Evolutionary conservation across 1,140 invertebrate species (phyloP).

Genomic region (Octopus sinensis): DNA sequence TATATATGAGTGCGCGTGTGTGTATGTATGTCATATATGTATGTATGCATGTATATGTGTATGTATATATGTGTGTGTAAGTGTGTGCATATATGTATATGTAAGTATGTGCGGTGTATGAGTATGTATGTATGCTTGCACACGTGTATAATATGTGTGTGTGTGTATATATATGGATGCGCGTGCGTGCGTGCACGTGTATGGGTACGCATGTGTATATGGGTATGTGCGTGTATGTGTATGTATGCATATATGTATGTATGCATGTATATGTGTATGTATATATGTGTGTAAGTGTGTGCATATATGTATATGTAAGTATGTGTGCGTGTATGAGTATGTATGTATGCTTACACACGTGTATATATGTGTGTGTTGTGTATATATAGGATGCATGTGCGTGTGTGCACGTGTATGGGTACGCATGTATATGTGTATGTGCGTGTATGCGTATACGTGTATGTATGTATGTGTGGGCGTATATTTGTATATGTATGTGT

Average conservation of each 20-base stretch:
- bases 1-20: no score
- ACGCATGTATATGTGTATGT: background rate
- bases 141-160: background rate
- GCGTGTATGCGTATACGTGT: background rate
- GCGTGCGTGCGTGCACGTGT: background rate
- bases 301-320: background rate
- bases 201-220: background rate
- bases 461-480: background rate
- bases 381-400: background rate
- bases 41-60: background rate
- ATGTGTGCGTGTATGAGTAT: background rate
- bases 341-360: background rate
- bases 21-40: no score
- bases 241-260: background rate
- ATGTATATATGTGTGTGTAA: constrained; percentile 2
- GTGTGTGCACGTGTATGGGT: background rate
- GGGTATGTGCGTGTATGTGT: background rate
- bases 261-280: background rate
- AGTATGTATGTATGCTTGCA: background rate
- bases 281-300: background rate
- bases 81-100: background rate
- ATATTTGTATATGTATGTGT: no score
- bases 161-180: background rate
- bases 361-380: background rate
- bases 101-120: background rate